Evolutionary conservation across 53 echinoderm and acorn worm genomes (phyloP).

Genomic region (Arbacia lixula): DNA sequence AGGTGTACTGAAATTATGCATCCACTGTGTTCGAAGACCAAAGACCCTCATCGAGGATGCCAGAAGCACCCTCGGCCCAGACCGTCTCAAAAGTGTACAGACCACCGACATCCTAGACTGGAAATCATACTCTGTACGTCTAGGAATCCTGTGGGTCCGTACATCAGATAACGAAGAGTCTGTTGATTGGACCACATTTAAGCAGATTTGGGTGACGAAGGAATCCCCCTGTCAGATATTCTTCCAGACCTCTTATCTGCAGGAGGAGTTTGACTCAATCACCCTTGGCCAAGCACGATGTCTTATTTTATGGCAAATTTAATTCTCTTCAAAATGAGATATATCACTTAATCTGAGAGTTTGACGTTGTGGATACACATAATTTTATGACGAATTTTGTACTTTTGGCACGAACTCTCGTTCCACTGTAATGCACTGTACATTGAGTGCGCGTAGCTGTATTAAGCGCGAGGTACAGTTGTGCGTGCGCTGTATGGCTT

Average conservation of each 20-base stretch:
- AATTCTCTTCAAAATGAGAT: too few relatives aligned
- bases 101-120: constrained; percentile 5
- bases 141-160: constrained; percentile 1
- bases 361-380: too few relatives aligned
- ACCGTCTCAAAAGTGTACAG: neutral
- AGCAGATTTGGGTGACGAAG: neutral
- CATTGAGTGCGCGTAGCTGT: too few relatives aligned
- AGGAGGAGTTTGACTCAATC: neutral
- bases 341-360: too few relatives aligned
- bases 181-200: constrained; percentile 16
- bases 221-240: neutral
- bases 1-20: constrained; percentile 51
- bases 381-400: too few relatives aligned
- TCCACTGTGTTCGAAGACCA: constrained; percentile 59
- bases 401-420: too few relatives aligned
- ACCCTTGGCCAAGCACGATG: neutral
- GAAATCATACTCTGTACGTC: neutral
- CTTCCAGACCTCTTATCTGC: neutral
- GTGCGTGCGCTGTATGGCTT: too few relatives aligned
- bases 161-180: neutral
- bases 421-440: too few relatives aligned
- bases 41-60: constrained; percentile 33
- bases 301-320: too few relatives aligned
- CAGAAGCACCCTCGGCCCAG: neutral
- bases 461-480: too few relatives aligned